Evolutionary conservation across 2,113 vertebrate species (phyloP).

Genomic region (Zootoca vivipara): DNA sequence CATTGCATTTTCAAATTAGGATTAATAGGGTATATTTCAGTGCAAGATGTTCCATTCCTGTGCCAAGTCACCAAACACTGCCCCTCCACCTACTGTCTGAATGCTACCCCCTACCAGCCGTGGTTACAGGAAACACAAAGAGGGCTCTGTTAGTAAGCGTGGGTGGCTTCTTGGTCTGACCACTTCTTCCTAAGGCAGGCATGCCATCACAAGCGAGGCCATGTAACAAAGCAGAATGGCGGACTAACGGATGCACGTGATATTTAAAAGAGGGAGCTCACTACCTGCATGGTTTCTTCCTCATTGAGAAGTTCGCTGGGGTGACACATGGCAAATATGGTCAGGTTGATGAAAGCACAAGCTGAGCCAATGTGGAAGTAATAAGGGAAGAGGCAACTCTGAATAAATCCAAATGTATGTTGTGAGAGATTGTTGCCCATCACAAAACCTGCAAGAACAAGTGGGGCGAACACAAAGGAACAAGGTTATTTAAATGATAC

Average conservation of each 20-base stretch:
- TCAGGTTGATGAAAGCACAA: slow-evolving; percentile 84
- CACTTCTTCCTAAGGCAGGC: not conserved
- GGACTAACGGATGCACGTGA: no score
- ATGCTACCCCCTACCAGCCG: not conserved
- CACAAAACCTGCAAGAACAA: slow-evolving; percentile 61
- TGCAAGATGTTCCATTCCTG: not conserved
- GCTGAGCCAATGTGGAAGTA: slow-evolving; percentile 81
- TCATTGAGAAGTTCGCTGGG: slow-evolving; percentile 76
- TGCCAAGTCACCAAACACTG: not conserved
- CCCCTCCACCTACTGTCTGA: not conserved
- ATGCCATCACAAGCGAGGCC: not conserved
- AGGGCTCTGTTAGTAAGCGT: no score
- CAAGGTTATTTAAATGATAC: not conserved
- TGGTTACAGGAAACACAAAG: not conserved
- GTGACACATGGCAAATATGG: slow-evolving; percentile 79
- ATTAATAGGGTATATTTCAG: not conserved
- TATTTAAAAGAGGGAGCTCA: not conserved
- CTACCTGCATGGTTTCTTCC: slow-evolving; percentile 77
- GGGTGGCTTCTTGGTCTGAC: not conserved
- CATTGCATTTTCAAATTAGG: not conserved
- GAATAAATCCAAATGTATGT: slow-evolving; percentile 81
- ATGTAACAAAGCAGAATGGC: not conserved
- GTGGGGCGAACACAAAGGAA: not conserved
- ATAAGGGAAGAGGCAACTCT: slow-evolving; percentile 81
- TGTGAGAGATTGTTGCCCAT: slow-evolving; percentile 82